A percentile compares a stretch with the other conserved stretches of the same genome.
These are phyloP conservation scores for Nannoperca australis DNA, from an alignment of 2,797 vertebrate genomes.

Conservation along the genomic window DNA sequence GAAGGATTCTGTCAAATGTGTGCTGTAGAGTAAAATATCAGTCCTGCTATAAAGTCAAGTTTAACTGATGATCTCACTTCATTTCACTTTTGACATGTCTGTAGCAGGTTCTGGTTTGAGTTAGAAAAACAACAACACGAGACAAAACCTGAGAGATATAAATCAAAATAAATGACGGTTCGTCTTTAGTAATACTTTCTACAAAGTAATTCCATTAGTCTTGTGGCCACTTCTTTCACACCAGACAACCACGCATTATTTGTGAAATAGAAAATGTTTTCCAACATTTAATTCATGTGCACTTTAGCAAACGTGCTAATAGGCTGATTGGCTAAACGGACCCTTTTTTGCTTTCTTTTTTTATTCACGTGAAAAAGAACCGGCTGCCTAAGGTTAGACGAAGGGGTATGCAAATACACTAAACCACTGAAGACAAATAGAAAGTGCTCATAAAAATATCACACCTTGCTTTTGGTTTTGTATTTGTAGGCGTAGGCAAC, in stretches of 20 bases:
- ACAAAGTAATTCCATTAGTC: neutral
- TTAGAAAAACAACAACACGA: neutral
- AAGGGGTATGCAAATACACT: conserved; percentile 19
- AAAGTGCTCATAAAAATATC: conserved; percentile 33
- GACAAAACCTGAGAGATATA: conserved; percentile 3
- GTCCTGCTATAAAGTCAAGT: too few species aligned
- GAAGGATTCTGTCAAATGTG: too few species aligned
- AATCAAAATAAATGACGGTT: neutral
- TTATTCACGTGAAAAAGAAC: conserved; percentile 30
- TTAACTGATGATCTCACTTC: too few species aligned
- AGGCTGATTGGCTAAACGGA: neutral
- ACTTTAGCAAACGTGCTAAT: neutral
- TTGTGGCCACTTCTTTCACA: neutral
- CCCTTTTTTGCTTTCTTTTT: conserved; percentile 27
- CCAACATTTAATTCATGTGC: neutral
- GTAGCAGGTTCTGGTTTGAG: neutral
- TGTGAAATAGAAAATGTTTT: neutral
- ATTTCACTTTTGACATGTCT: too few species aligned
- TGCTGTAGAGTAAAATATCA: too few species aligned
- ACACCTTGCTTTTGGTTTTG: conserved; percentile 8
- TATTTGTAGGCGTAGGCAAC: neutral
- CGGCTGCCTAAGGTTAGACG: neutral
- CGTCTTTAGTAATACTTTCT: neutral
- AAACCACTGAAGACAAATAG: conserved; percentile 31
- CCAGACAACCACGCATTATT: neutral